Conservation (phyloP, 2,113 vertebrate genomes). For the Cynopterus brachyotis region DNA sequence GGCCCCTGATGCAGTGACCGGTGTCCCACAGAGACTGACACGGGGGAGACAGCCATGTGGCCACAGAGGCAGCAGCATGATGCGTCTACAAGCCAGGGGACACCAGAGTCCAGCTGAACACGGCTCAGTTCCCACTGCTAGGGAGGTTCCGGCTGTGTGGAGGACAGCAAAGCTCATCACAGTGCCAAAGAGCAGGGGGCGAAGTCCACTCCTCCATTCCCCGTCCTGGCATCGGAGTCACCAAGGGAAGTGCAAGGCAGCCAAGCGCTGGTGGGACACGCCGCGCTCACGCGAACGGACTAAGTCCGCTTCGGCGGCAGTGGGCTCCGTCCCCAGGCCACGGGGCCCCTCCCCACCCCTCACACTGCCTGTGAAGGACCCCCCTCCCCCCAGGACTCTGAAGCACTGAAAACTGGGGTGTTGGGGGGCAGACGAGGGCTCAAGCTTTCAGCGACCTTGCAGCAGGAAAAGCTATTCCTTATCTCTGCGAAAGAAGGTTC, state of each 20-base stretch:
- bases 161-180: neutral
- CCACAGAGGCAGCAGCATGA: neutral
- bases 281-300: neutral
- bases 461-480: too few relatives aligned
- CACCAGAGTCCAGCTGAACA: neutral
- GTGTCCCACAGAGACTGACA: neutral
- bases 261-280: fast-evolving
- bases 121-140: too few relatives aligned
- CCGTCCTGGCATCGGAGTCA: too few relatives aligned
- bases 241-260: neutral
- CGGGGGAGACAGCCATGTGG: too few relatives aligned
- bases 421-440: too few relatives aligned
- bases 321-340: fast-evolving
- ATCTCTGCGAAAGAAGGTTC: too few relatives aligned
- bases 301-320: too few relatives aligned
- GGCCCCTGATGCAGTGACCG: neutral
- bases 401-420: too few relatives aligned
- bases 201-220: neutral
- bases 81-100: neutral
- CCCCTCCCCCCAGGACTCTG: too few relatives aligned
- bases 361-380: too few relatives aligned
- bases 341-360: neutral
- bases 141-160: neutral
- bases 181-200: neutral
- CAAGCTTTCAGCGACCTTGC: too few relatives aligned